Evolutionary conservation across 2,888 invertebrate species (phyloP), one percentile per base, ranked within the genome.

Genomic region (Reticulitermes lucifugus): DNA sequence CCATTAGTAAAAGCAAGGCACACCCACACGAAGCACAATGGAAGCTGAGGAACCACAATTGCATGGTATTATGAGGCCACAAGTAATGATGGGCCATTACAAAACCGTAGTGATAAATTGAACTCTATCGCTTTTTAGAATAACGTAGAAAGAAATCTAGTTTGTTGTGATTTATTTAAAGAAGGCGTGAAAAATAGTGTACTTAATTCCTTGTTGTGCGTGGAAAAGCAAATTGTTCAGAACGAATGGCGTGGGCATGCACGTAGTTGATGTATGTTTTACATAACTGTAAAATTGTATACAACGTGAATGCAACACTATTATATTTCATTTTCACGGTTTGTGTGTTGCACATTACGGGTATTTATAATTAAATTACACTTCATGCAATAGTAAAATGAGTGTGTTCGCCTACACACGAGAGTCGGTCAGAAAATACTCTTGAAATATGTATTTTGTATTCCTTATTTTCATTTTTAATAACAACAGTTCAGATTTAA

Each of bases 11-110:
- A 25, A 25, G 25, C 79, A 29, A 79, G 79, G 59, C 80, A 80
- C 80, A 80, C 80, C 80, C 60, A 79, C 79, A n/a, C 21, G 79
- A n/a, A 43, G n/a, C 22, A 79, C 51, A 79, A 79, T 79, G 79
- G 59, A 55, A 29, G 80, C 35, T 51, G 73, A 73, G 73, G 73
- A 41, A 59, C 51, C 79, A 51, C 79, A 79, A 79, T 80, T 80
- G 80, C 35, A 73, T 18, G 73, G 41, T 80, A 41, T 51, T 60
- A 41, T 59, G 60, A 65, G 12, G 65, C 65, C n/a, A 25, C n/a
- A 7, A n/a, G 12, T 65, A 65, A 55, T 59, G 80, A 55, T 35
- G 79, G 79, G 6, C 7, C 25, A n/a, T 51, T 79, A 79, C 51
- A 79, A 51, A 25, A 41, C 79, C 25, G 10, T 22, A 60, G 80